Evolutionary conservation across 2,797 vertebrate species (phyloP).

Genomic region (Mus minutoides): DNA sequence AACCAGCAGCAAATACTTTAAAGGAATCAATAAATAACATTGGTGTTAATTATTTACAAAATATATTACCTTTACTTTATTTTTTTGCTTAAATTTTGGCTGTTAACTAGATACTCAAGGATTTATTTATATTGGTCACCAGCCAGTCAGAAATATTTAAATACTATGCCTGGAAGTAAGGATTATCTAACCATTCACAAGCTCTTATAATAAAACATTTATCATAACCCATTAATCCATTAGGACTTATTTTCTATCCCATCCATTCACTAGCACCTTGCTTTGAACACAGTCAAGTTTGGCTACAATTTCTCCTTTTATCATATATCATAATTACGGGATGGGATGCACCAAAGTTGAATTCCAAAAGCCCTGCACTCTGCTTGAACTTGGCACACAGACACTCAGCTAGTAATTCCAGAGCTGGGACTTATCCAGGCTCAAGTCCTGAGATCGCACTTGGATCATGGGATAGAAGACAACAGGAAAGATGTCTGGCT

Average conservation of each 20-base stretch:
- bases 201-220: conserved; percentile 88
- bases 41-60: conserved; percentile 80
- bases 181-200: conserved; percentile 90
- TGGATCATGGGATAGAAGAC: conserved; percentile 78
- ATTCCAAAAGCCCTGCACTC: conserved; percentile 87
- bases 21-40: conserved; percentile 73
- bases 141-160: conserved; percentile 88
- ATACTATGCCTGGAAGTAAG: conserved; percentile 87
- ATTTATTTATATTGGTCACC: conserved; percentile 88
- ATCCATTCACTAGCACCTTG: conserved; percentile 89
- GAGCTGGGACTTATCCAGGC: conserved; percentile 78
- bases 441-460: conserved; percentile 82
- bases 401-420: conserved; percentile 83
- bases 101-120: conserved; percentile 83
- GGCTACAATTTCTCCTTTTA: conserved; percentile 87
- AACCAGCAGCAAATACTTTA: conserved; percentile 46
- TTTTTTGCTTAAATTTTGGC: conserved; percentile 80
- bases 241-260: conserved; percentile 87
- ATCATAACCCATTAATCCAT: conserved; percentile 89
- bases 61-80: conserved; percentile 64
- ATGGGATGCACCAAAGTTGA: conserved; percentile 84
- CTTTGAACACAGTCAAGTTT: conserved; percentile 87
- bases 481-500: conserved; percentile 51
- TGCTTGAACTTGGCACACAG: conserved; percentile 89
- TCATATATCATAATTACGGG: conserved; percentile 89